Percentiles rank a stretch among this genome's conserved stretches.
phyloP scores from a whole-genome alignment of 2,113 vertebrate species.

The Oryzias celebensis region DNA sequence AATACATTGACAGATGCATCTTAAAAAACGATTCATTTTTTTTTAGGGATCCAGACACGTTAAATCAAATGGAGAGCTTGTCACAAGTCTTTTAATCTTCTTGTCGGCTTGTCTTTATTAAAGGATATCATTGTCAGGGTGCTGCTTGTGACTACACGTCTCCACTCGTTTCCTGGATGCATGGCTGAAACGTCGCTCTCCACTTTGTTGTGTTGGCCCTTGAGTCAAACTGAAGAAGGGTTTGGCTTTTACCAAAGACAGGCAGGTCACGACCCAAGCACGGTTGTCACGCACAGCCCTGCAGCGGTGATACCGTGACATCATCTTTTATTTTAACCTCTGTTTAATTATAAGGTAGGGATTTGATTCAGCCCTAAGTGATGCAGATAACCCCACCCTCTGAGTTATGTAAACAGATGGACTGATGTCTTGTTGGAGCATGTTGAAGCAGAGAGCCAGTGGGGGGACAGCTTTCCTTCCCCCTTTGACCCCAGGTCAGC shows the following conservation, averaged over 20 bases:
- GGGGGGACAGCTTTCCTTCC: slow-evolving; percentile 24
- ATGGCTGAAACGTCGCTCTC: slow-evolving; percentile 34
- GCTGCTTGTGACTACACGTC: slow-evolving; percentile 16
- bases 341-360: slow-evolving; percentile 74
- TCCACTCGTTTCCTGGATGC: slow-evolving; percentile 16
- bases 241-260: slow-evolving; percentile 24
- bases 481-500: slow-evolving; percentile 13
- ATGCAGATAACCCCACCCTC: slow-evolving; percentile 73
- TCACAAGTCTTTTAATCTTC: slow-evolving; percentile 26
- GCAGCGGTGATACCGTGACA: slow-evolving; percentile 61
- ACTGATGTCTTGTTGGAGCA: slow-evolving; percentile 47
- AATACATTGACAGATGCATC: slow-evolving; percentile 36
- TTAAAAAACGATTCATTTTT: slow-evolving; percentile 42
- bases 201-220: slow-evolving; percentile 36
- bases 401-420: slow-evolving; percentile 57
- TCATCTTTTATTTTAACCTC: slow-evolving; percentile 53
- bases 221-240: slow-evolving; percentile 28
- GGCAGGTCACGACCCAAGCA: slow-evolving; percentile 29
- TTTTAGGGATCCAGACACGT: slow-evolving; percentile 10
- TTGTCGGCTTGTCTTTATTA: slow-evolving; percentile 34
- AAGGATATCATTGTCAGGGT: slow-evolving; percentile 43
- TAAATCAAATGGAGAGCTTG: slow-evolving; percentile 19
- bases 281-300: slow-evolving; percentile 38
- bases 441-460: slow-evolving; percentile 33
- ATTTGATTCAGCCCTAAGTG: slow-evolving; percentile 58